These are phyloP conservation scores for Drosophila setifemur DNA, from an alignment of 1,140 invertebrate genomes.

Conservation along the genomic window DNA sequence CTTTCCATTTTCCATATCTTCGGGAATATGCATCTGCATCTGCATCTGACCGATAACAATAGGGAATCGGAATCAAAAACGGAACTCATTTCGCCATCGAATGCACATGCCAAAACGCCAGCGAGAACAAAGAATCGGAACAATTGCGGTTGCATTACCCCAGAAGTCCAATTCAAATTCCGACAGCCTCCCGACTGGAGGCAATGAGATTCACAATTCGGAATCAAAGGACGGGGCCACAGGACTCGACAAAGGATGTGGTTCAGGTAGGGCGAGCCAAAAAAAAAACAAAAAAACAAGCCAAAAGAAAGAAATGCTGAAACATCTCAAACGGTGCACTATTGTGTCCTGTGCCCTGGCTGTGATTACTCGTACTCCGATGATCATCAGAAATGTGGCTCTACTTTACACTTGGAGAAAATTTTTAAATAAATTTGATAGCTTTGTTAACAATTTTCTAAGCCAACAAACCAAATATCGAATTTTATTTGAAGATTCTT, in stretches of 20 bases:
- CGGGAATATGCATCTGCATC: constrained; percentile 55
- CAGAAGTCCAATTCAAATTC: constrained; percentile 43
- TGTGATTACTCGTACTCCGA: constrained; percentile 61
- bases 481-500: too few species aligned
- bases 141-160: constrained; percentile 77
- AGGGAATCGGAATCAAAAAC: constrained; percentile 1
- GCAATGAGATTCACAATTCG: constrained; percentile 57
- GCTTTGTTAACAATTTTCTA: too few species aligned
- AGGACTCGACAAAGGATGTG: constrained; percentile 51
- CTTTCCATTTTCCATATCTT: constrained; percentile 21
- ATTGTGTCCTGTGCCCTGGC: constrained; percentile 51
- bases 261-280: constrained; percentile 59
- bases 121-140: constrained; percentile 42
- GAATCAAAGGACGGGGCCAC: constrained; percentile 61
- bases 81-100: constrained; percentile 58
- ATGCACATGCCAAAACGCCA: constrained; percentile 76
- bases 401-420: constrained; percentile 13
- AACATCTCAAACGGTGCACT: constrained; percentile 61
- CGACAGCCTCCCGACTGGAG: constrained; percentile 35
- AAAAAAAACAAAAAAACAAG: constrained; percentile 22
- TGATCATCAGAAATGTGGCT: constrained; percentile 36
- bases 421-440: neutral
- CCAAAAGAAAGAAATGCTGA: constrained; percentile 13
- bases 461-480: too few species aligned
- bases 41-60: constrained; percentile 10